Evolutionary conservation across 2,113 vertebrate species (phyloP), one percentile per base, ranked within the genome.

Genomic region (Chaenocephalus aceratus): DNA sequence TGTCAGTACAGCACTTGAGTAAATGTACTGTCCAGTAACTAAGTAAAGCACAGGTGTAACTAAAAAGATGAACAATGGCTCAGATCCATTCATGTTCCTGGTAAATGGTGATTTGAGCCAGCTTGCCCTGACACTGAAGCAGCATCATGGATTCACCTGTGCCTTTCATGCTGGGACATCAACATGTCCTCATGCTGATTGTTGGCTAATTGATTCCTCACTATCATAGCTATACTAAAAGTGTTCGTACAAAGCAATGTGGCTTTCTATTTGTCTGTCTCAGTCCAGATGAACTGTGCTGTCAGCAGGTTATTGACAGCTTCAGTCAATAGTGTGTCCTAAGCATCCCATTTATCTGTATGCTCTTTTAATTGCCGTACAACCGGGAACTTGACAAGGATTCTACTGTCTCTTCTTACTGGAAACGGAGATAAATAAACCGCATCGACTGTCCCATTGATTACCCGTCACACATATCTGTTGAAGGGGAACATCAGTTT

Each of bases 401-500:
- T 91, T 72, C 79, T 65, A 53, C 85, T 87, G 86, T 89, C 79
- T 78, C 72, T 86, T 82, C 69, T 93, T 95, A 91, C 94, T 80
- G 93, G 94, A 95, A 95, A 90, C 12, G 2, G 15, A 71, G 74
- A 80, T 94, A 94, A 94, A 95, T 95, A 93, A 91, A 84, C 72
- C 56, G 26, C 75, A 88, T 88, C 3, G 86, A 91, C 72, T 74
- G 82, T 89, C 81, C 54, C 46, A 94, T 94, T 79, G 92, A 95
- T 94, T 88, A 90, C 30, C 69, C 79, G 91, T 91, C 91, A 84
- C 36, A 6, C 70, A 82, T 79, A 70, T 84, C 90, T 49, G 77
- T 88, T 91, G 86, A 89, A 57, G 52, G 66, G 74, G 82, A 91
- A 81, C 86, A 82, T 91, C 87, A 60, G 84, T 80, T 56, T 53